phyloP scores from a whole-genome alignment of 2,888 invertebrate genomes.

The Laspeyria flexula region DNA sequence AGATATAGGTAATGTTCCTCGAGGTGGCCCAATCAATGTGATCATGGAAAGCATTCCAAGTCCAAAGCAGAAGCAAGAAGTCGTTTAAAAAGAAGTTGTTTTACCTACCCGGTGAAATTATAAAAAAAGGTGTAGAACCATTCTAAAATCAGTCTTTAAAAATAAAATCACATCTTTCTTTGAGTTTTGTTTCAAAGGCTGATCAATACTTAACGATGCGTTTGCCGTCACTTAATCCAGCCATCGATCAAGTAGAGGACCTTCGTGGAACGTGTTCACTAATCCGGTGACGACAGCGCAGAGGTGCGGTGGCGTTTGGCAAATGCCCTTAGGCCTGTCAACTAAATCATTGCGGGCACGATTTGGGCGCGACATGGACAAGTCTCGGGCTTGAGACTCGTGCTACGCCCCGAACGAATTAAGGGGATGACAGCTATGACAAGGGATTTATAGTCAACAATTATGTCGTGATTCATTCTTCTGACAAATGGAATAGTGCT shows the following conservation, averaged over 20 bases:
- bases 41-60: too few relatives aligned
- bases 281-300: slow-evolving; percentile 70
- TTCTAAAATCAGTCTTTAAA: too few relatives aligned
- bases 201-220: slow-evolving; percentile 25
- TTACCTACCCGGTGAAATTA: too few relatives aligned
- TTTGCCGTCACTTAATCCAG: slow-evolving; percentile 54
- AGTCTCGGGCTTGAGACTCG: slow-evolving; percentile 43
- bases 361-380: not conserved
- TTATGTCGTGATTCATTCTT: slow-evolving; percentile 56
- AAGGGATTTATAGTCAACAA: slow-evolving; percentile 77
- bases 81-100: too few relatives aligned
- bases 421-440: slow-evolving; percentile 77
- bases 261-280: slow-evolving; percentile 77
- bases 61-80: too few relatives aligned
- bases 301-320: slow-evolving; percentile 52
- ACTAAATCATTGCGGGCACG: slow-evolving; percentile 48
- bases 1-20: too few relatives aligned
- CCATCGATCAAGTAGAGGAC: slow-evolving; percentile 64
- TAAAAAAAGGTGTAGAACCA: too few relatives aligned
- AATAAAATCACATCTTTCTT: too few relatives aligned
- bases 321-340: slow-evolving; percentile 33
- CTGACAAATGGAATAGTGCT: slow-evolving; percentile 54
- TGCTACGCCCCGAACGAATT: slow-evolving; percentile 65
- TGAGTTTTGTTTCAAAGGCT: slow-evolving; percentile 24
- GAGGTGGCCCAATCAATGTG: too few relatives aligned